Percentiles rank a stretch among this genome's conserved stretches.
phyloP scores from a whole-genome alignment of 2,888 invertebrate genomes.

The Bellardia pandia region DNA sequence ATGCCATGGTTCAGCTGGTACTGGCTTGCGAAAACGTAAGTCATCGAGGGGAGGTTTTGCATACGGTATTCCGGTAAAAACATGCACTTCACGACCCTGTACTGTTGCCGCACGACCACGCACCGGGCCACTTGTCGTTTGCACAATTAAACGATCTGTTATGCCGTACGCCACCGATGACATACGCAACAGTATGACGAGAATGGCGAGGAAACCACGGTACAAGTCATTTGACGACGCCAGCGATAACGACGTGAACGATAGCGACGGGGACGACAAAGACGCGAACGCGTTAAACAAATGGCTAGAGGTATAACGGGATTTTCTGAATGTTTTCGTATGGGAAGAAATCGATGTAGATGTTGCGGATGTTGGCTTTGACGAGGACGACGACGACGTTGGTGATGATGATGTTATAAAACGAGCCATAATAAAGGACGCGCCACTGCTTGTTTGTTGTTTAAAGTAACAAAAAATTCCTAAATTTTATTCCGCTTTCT shows the following conservation, averaged over 20 bases:
- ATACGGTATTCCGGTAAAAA: constrained; percentile 95
- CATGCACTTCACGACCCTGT: constrained; percentile 93
- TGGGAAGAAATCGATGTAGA: constrained; percentile 25
- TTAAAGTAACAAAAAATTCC: constrained; percentile 15
- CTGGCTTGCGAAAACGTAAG: constrained; percentile 93
- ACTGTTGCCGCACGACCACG: constrained; percentile 92
- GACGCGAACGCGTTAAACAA: constrained; percentile 41
- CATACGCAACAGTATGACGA: constrained; percentile 79
- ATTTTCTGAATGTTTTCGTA: constrained; percentile 62
- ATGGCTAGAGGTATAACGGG: constrained; percentile 16
- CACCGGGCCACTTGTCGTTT: constrained; percentile 92
- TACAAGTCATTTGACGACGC: constrained; percentile 68
- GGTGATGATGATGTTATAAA: constrained; percentile 57
- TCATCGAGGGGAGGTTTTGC: constrained; percentile 95
- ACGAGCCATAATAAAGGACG: constrained; percentile 68
- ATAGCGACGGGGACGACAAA: constrained; percentile 25
- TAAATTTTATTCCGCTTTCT: background rate
- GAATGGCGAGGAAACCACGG: constrained; percentile 74
- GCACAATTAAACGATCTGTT: constrained; percentile 90
- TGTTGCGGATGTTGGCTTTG: constrained; percentile 2
- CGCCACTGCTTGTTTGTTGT: constrained; percentile 60
- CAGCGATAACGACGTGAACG: constrained; percentile 30
- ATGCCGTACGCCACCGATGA: constrained; percentile 81
- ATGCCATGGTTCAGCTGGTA: constrained; percentile 94
- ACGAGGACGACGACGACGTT: constrained; percentile 16